Base-by-base conservation (phyloP, 35 echinoderm and acorn worm species). In the Heliocidaris erythrogramma region DNA sequence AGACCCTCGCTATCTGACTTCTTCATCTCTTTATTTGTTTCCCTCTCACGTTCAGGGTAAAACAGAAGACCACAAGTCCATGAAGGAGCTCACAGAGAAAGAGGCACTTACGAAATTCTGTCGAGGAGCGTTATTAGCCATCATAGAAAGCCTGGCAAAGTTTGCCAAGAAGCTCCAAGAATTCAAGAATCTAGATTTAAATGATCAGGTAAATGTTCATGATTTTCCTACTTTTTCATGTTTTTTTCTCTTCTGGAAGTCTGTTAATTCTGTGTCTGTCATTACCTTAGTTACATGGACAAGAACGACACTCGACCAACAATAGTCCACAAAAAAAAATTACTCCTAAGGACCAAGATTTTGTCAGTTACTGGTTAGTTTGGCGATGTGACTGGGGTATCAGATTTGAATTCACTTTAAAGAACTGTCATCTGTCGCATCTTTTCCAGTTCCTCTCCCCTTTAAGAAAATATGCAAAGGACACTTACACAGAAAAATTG, bases 151-250 rank as follows among this genome's bases (percentile, higher is more conserved):
- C 42, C 88, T 97, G 48, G 98, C 97, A 27, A 96, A 96, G 93
- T 97, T 99, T 95, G 97, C 97, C n/a, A 99, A 99, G 93, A 96
- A 95, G 47, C 92, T 97, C 56, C 86, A 48, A 2, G 97, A 99
- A 86, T 97, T 99, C 59, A 94, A 97, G 49, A 94, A 87, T 18
- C 87, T 99, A 48, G 98, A 99, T 86, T 93, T 99, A 9, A 97
- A 97, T 61, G 98, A 99, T 85, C 98, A 99, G 94, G 96, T 97
- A 56, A 95, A 12, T 53, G 7, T 35, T 16, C 60, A 69, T 18
- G 49, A 8, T 86, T 32, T 14, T 7, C 31, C 85, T 84, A 29
- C 21, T 29, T 0, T 86, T 86, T 86, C 85, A 47, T 89, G 30
- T 13, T 35, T 84, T 18, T 47, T 10, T 24, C 30, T 11, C 0